Percentiles rank a stretch among this genome's conserved stretches.
Conservation (phyloP, 2,888 invertebrate genomes). For the Chouioia cunea region DNA sequence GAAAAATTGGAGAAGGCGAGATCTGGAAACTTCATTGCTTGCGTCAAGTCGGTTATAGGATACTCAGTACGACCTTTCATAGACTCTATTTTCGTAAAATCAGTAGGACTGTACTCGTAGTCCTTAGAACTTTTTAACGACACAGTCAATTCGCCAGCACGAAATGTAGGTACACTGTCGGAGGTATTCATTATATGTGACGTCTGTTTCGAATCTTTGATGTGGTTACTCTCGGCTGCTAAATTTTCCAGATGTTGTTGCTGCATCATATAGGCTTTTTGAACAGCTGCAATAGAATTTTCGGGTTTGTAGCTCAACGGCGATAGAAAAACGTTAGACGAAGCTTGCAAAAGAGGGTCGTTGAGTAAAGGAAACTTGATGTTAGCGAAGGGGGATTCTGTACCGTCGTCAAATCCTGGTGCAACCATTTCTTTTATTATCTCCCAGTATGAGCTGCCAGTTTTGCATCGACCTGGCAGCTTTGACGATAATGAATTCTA, state of each 20-base stretch:
- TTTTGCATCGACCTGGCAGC: constrained; percentile 83
- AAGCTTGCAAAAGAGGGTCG: constrained; percentile 81
- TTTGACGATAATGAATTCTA: constrained; percentile 82
- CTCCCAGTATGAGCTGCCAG: constrained; percentile 83
- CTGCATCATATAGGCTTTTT: constrained; percentile 61
- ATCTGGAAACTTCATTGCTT: constrained; percentile 65
- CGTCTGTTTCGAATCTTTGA: constrained; percentile 44
- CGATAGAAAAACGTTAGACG: constrained; percentile 82
- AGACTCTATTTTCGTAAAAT: constrained; percentile 60
- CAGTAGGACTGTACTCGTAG: constrained; percentile 59
- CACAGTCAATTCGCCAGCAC: constrained; percentile 65
- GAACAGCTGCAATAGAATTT: constrained; percentile 60
- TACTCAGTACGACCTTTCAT: constrained; percentile 60
- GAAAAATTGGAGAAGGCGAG: constrained; percentile 62
- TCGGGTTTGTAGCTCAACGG: constrained; percentile 69
- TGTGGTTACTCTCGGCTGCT: constrained; percentile 56
- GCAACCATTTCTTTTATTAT: constrained; percentile 82
- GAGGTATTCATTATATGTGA: constrained; percentile 49
- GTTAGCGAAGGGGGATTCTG: constrained; percentile 74
- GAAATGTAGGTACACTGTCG: constrained; percentile 62
- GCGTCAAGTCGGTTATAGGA: constrained; percentile 62
- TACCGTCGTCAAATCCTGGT: constrained; percentile 77
- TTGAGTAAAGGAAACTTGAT: constrained; percentile 78
- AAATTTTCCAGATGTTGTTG: constrained; percentile 52
- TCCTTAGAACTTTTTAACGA: constrained; percentile 65